phyloP scores from a whole-genome alignment of 2,797 vertebrate species.

The Enteromius treurensis region DNA sequence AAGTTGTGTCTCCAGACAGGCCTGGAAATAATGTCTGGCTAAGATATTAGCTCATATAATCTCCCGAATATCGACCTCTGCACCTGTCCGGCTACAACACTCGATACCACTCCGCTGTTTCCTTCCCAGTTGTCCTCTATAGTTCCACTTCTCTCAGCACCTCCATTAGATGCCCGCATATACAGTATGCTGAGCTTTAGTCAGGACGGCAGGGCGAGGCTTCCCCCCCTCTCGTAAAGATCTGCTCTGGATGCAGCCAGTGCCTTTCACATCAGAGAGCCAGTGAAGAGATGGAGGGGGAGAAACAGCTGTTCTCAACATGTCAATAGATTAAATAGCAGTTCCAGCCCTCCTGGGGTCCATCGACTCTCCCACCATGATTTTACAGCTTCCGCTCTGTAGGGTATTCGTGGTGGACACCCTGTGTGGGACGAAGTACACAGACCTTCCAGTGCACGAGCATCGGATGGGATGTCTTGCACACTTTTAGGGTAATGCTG shows the following conservation, averaged over 20 bases:
- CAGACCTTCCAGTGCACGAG: background rate
- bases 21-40: constrained; percentile 47
- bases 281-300: constrained; percentile 39
- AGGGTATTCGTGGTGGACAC: constrained; percentile 1
- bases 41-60: constrained; percentile 59
- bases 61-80: constrained; percentile 67
- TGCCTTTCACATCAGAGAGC: constrained; percentile 70
- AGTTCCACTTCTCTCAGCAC: constrained; percentile 74
- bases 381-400: constrained; percentile 62
- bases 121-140: constrained; percentile 70
- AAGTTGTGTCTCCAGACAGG: constrained; percentile 19
- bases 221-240: constrained; percentile 77
- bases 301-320: constrained; percentile 69
- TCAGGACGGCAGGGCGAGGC: constrained; percentile 63
- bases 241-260: constrained; percentile 60
- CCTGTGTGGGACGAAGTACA: constrained; percentile 32
- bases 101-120: constrained; percentile 67
- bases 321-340: constrained; percentile 71
- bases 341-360: constrained; percentile 57
- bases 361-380: constrained; percentile 57
- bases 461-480: background rate
- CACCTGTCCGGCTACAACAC: constrained; percentile 76
- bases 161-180: constrained; percentile 54
- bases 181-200: constrained; percentile 67
- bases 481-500: background rate